Percentiles rank a stretch among this genome's conserved stretches.
Evolutionary conservation across 1,140 invertebrate species (phyloP).

Genomic region (Elymnias hypermnestra): DNA sequence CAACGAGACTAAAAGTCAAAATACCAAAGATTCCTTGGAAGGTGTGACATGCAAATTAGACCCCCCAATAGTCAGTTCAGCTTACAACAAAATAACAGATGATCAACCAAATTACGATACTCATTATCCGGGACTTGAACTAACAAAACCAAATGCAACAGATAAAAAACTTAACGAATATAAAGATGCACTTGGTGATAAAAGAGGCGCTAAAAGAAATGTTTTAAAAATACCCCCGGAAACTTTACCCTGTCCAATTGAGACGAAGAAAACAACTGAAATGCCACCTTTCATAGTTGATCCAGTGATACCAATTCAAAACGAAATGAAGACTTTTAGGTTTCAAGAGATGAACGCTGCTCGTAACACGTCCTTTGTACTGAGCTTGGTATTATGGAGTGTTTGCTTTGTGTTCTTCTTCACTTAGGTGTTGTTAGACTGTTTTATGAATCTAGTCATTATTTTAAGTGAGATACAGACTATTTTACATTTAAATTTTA

Average conservation of each 20-base stretch:
- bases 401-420: slow-evolving; percentile 56
- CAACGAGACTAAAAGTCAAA: slow-evolving; percentile 83
- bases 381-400: slow-evolving; percentile 39
- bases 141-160: slow-evolving; percentile 47
- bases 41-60: slow-evolving; percentile 82
- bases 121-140: slow-evolving; percentile 35
- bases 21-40: slow-evolving; percentile 80
- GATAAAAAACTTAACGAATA: slow-evolving; percentile 34
- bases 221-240: slow-evolving; percentile 59
- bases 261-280: slow-evolving; percentile 52
- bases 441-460: slow-evolving; percentile 33
- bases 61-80: slow-evolving; percentile 56
- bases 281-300: slow-evolving; percentile 44
- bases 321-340: slow-evolving; percentile 67
- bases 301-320: slow-evolving; percentile 62
- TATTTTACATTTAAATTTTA: slow-evolving; percentile 30
- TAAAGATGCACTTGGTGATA: slow-evolving; percentile 21
- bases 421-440: slow-evolving; percentile 37
- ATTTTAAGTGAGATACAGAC: slow-evolving; percentile 49
- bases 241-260: slow-evolving; percentile 51
- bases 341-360: slow-evolving; percentile 52
- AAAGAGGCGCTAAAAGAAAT: slow-evolving; percentile 49
- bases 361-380: slow-evolving; percentile 20
- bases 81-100: slow-evolving; percentile 58
- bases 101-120: slow-evolving; percentile 49